Evolutionary conservation across 2,113 vertebrate species (phyloP), one percentile per base, ranked within the genome.

Genomic region (Varanus salvator): DNA sequence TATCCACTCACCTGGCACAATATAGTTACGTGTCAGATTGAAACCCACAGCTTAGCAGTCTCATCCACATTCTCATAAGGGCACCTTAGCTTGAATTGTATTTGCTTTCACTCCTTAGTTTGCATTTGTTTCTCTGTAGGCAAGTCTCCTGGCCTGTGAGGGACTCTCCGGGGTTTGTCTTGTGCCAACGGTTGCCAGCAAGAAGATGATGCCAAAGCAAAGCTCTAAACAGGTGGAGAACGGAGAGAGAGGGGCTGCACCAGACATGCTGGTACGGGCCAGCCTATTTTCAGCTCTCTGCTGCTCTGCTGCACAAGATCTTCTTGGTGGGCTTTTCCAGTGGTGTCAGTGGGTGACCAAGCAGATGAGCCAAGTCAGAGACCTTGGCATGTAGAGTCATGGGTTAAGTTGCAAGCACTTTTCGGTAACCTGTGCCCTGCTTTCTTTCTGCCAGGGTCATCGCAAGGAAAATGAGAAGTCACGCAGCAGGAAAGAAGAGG

Each of bases 191-290:
- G 96, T 95, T 89, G 95, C 96, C 93, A 96, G 96, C 94, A 97
- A 97, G 95, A 97, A 96, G 96, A 96, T 96, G 97, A 97, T 96
- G 96, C 95, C 95, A 91, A 96, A 94, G 90, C 95, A 93, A 93
- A 96, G 94, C 89, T 93, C 95, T 91, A 96, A 97, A 92, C 96
- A 96, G 95, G 93, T 95, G 8, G 96, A 95, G 93, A 96, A 95
- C 68, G 95, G 96, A 92, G 96, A 96, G 92, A 92, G 95, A 92
- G 93, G 95, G 80, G 93, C 93, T 89, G 95, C 93, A 89, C 92
- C 96, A 23, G 92, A 95, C 85, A 93, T 96, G 95, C 93, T 96
- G 95, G 82, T 94, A 93, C 1, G 93, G 91, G 75, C 83, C 83
- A 71, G 82, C 82, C 88, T 34, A 23, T 71, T 71, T 80, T 78